A percentile compares a stretch with the other conserved stretches of the same genome.
phyloP scores from a whole-genome alignment of 2,113 vertebrate genomes.

The Oncorhynchus masou region DNA sequence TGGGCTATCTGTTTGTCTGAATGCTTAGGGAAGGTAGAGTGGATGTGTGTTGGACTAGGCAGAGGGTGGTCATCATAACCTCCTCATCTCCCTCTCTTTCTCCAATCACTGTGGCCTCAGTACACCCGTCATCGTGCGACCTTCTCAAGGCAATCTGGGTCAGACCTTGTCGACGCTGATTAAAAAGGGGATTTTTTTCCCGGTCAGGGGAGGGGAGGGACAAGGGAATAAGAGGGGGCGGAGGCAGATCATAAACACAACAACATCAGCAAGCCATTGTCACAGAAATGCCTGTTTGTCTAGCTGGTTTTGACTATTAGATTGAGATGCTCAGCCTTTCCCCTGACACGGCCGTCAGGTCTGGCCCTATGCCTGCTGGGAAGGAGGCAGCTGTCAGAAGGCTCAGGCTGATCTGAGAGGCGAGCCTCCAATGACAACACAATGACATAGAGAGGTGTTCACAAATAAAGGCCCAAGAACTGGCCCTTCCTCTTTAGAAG shows the following conservation, averaged over 20 bases:
- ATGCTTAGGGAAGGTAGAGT: not conserved
- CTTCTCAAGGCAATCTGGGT: constrained; percentile 66
- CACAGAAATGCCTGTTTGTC: constrained; percentile 45
- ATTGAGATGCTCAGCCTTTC: constrained; percentile 43
- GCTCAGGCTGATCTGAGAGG: not conserved
- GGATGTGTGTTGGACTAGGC: not conserved
- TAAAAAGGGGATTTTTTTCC: constrained; percentile 70
- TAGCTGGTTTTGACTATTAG: constrained; percentile 23
- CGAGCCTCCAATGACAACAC: not conserved
- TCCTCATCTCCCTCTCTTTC: constrained; percentile 31
- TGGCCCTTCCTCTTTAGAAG: not conserved
- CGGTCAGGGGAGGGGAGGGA: constrained; percentile 29
- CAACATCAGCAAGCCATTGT: constrained; percentile 48
- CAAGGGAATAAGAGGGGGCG: constrained; percentile 50
- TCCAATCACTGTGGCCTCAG: constrained; percentile 36
- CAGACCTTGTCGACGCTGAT: constrained; percentile 68
- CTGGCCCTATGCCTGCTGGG: constrained; percentile 20
- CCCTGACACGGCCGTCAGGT: not conserved
- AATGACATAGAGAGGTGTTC: not conserved
- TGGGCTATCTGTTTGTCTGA: not conserved
- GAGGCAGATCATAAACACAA: constrained; percentile 58
- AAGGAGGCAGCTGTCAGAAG: constrained; percentile 41
- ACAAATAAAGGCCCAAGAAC: not conserved
- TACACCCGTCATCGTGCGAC: constrained; percentile 46
- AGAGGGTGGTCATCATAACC: constrained; percentile 8